Base-by-base conservation (phyloP, 2,113 vertebrate genomes). In the Cynopterus brachyotis region DNA sequence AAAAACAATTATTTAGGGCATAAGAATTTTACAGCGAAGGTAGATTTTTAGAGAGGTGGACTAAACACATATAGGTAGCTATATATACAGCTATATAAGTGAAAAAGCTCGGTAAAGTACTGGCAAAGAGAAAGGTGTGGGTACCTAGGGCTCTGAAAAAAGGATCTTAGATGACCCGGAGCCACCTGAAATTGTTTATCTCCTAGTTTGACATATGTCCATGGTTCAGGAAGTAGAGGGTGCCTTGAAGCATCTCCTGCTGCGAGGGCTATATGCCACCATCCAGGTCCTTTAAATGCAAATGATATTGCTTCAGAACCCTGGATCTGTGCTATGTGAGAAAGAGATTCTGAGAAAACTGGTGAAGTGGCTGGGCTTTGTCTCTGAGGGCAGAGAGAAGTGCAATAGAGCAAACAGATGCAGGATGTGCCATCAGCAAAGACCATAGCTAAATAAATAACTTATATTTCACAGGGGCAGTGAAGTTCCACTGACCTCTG, bases 361-460 rank as follows among this genome's bases (percentile, higher is more conserved):
- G 3, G 19, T 17, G 19, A 50, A 92, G 30, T 4, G 8, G 1
- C 35, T 73, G 59, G 30, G 11, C 20, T 80, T 47, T 53, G 26
- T 53, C 17, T 13, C 69, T 45, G 47, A 87, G 13, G 4, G 15
- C 10, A 72, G 45, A 50, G n/a, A 17, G 16, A 45, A 64, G 26
- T n/a, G 22, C 10, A 45, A 30, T 5, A 9, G 3, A 5, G 2
- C 4, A 15, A 42, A 45, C 6, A 84, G 62, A 50, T 9, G 6
- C 4, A 1, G 2, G 19, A 20, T n/a, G 3, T 12, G 2, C 37
- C 10, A 15, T 59, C 45, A 9, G 11, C 5, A 15, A 30, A 2
- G 24, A 70, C 69, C 47, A 10, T 7, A 19, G 26, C 11, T 55
- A 55, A 94, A 22, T 64, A 9, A 76, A 15, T 57, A 53, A 47